Evolutionary conservation across 2,888 invertebrate species (phyloP).

Genomic region (Zele albiditarsus): DNA sequence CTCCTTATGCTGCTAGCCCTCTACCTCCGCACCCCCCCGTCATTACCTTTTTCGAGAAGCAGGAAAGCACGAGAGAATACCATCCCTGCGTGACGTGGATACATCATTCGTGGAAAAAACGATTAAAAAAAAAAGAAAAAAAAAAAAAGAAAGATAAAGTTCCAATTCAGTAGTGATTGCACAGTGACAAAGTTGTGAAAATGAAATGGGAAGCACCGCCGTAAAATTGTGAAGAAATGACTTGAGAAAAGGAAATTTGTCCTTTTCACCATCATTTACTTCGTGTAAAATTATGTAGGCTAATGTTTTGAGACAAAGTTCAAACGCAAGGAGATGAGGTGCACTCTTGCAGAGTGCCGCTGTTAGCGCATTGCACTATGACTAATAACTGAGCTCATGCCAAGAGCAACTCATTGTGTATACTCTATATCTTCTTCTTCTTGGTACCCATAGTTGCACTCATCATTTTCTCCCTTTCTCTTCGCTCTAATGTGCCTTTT

Average conservation of each 20-base stretch:
- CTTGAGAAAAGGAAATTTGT: not conserved
- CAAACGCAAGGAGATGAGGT: conserved; percentile 47
- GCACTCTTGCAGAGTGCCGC: conserved; percentile 72
- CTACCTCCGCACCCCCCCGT: not conserved
- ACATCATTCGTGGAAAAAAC: not conserved
- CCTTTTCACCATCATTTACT: not conserved
- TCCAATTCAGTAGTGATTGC: not conserved
- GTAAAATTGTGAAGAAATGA: not conserved
- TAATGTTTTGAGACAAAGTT: conserved; percentile 33
- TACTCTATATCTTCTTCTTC: conserved; percentile 12
- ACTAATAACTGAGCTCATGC: conserved; percentile 61
- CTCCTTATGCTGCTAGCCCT: conserved; percentile 34
- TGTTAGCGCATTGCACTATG: conserved; percentile 72
- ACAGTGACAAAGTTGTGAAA: not conserved
- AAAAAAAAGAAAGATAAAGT: not conserved
- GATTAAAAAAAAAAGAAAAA: not conserved
- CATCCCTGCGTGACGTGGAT: conserved; percentile 9
- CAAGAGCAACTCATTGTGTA: conserved; percentile 35
- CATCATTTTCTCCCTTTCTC: not conserved
- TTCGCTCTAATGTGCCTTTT: not conserved
- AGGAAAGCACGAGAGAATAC: not conserved
- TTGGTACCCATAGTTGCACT: conserved; percentile 3
- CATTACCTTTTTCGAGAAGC: conserved; percentile 23
- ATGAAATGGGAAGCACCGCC: not conserved
- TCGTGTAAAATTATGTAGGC: not conserved